These are phyloP conservation scores for Aquatica leii DNA, from an alignment of 2,888 invertebrate genomes.

Conservation along the genomic window DNA sequence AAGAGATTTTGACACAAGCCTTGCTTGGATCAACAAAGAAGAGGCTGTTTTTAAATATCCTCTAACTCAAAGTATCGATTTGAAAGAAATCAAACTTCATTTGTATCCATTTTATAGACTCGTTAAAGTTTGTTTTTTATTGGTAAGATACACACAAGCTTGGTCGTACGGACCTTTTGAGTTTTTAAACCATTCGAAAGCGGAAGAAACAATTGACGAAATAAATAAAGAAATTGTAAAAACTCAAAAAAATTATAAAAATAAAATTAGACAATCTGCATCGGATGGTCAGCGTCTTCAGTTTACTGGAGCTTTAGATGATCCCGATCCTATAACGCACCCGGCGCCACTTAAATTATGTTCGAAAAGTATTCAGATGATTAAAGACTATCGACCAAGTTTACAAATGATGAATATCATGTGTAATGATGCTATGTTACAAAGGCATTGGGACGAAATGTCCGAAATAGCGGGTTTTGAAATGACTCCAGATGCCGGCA, in stretches of 20 bases:
- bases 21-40: conserved; percentile 89
- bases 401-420: conserved; percentile 86
- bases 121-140: conserved; percentile 73
- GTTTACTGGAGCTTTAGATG: conserved; percentile 74
- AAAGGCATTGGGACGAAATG: conserved; percentile 90
- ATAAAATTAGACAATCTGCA: conserved; percentile 78
- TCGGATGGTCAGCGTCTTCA: conserved; percentile 70
- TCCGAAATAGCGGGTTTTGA: conserved; percentile 81
- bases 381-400: conserved; percentile 78
- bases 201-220: conserved; percentile 83
- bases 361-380: conserved; percentile 67
- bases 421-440: conserved; percentile 84
- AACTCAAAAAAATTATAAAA: conserved; percentile 78
- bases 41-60: conserved; percentile 87
- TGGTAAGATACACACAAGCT: conserved; percentile 83
- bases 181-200: conserved; percentile 78
- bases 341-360: conserved; percentile 84
- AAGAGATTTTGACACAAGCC: conserved; percentile 76
- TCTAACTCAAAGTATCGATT: conserved; percentile 75
- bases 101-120: conserved; percentile 75
- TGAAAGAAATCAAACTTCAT: conserved; percentile 79
- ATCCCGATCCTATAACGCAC: conserved; percentile 78
- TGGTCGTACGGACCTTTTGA: conserved; percentile 96
- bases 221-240: conserved; percentile 81
- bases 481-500: conserved; percentile 85